Percentiles rank a stretch among this genome's conserved stretches.
Evolutionary conservation across 1,140 invertebrate species (phyloP).

Genomic region (Notospermus geniculatus): DNA sequence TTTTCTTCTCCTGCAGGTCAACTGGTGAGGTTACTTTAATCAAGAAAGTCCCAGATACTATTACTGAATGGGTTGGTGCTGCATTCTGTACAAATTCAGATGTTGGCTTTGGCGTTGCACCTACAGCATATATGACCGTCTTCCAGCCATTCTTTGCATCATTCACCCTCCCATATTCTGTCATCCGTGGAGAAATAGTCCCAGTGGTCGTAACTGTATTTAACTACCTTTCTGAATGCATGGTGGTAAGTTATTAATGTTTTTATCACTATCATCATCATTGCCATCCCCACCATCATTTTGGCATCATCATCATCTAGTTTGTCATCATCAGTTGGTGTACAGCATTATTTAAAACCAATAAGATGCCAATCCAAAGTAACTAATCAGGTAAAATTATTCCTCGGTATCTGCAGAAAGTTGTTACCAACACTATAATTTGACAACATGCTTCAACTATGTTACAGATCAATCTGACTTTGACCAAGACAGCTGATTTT

Average conservation of each 20-base stretch:
- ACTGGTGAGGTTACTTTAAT: slow-evolving; percentile 58
- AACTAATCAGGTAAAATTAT: too few relatives aligned
- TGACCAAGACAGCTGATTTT: slow-evolving; percentile 57
- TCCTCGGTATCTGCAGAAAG: too few relatives aligned
- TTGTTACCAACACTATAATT: too few relatives aligned
- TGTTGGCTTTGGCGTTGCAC: slow-evolving; percentile 78
- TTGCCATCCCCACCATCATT: too few relatives aligned
- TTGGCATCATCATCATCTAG: too few relatives aligned
- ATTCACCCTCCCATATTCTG: slow-evolving; percentile 82
- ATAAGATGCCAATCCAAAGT: too few relatives aligned
- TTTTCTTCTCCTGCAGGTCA: slow-evolving; percentile 39
- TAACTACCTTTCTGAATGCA: slow-evolving; percentile 76
- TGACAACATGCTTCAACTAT: too few relatives aligned
- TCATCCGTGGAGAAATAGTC: slow-evolving; percentile 86
- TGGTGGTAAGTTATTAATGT: background rate
- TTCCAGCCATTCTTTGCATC: slow-evolving; percentile 87
- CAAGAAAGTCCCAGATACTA: slow-evolving; percentile 75
- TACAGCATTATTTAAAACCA: too few relatives aligned
- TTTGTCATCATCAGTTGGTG: too few relatives aligned
- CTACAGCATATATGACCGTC: slow-evolving; percentile 66
- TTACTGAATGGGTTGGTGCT: slow-evolving; percentile 90
- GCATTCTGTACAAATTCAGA: slow-evolving; percentile 86
- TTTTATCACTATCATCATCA: too few relatives aligned
- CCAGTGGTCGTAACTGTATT: slow-evolving; percentile 87
- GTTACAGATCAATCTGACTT: slow-evolving; percentile 60